Base-by-base conservation (phyloP, 2,888 invertebrate genomes). In the Aphelenchoides bicaudatus region DNA sequence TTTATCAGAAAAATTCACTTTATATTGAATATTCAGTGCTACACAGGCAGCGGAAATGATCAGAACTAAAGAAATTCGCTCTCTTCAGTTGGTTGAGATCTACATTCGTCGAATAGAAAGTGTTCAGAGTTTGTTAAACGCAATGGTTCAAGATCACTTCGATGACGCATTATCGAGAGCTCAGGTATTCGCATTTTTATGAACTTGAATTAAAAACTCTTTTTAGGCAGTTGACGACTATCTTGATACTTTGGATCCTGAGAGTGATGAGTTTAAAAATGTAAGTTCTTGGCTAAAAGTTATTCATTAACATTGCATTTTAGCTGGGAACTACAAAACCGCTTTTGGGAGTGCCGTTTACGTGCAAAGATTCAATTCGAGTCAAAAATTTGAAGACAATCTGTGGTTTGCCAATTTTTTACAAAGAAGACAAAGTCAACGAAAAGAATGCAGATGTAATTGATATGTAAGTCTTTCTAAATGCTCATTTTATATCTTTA, bases 31-130 rank as follows among this genome's bases (percentile, higher is more conserved):
- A n/a, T n/a, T n/a, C n/a, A 61, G 63, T 8, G 68, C 67, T 5
- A 37, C 48, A 3, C 52, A 67, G 31, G 66, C 67, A 6, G 67
- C 70, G n/a, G 61, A 27, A n/a, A 52, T 55, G 47, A 70, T 68
- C 55, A 55, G 68, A 6, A 50, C 23, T 4, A 39, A 57, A 37
- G 59, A 70, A 50, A 56, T 70, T 25, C 46, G 8, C 13, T 13
- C 30, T 1, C n/a, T 13, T 13, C 56, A 43, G 21, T 31, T 67
- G 43, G 47, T 67, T n/a, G 61, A 70, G 23, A 68, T 66, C 6
- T 67, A 67, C 39, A 67, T 67, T 29, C 53, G 39, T n/a, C 58
- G 69, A 8, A 61, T 70, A n/a, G 10, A 48, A 5, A 58, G 62
- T 21, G 59, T 70, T 3, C 62, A 67, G 37, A 58, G 58, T 4